Evolutionary conservation across 2,113 vertebrate species (phyloP), one percentile per base, ranked within the genome.

Genomic region (Kryptolebias marmoratus): DNA sequence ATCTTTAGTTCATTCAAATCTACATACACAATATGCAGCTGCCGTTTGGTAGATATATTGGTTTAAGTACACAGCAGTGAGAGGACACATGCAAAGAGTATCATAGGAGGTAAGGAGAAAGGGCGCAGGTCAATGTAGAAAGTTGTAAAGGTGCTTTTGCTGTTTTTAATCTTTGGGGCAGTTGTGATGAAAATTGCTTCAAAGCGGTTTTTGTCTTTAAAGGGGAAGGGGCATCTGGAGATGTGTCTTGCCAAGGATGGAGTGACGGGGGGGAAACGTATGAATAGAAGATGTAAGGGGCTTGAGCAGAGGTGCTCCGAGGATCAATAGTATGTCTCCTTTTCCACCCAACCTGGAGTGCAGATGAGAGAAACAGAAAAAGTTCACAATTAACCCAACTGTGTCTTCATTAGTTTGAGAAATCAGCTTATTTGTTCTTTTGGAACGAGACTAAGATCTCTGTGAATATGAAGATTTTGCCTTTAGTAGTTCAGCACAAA

Each of bases 291-390:
- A 88, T 90, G 90, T 71, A 73, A 77, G 88, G 87, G 83, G 77
- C 58, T 81, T 74, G 89, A 91, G 86, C 90, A 72, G 80, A 88
- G 85, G 87, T 62, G 86, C 74, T 88, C 87, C 73, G 27, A 86
- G 28, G 81, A 93, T 96, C 94, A 96, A 93, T 96, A 96, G 83
- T 95, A 96, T n/a, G 93, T 94, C 90, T 96, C 95, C 88, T 56
- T 95, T 73, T 96, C 95, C 92, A 96, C 94, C 95, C 95, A 95
- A 86, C 95, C 95, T 96, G 92, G 18, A 81, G 55, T 5, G 68
- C 16, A 80, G 63, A 77, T 3, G 64, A 85, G 45, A 78, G 36
- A 67, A 28, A 71, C 11, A 80, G 11, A 68, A 11, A 56, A 55
- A 66, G 66, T 59, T 67, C 1, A 57, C 4, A 22, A 13, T 83